These are phyloP conservation scores for Tachysurus fulvidraco DNA, from an alignment of 2,113 vertebrate species.

Conservation along the genomic window DNA sequence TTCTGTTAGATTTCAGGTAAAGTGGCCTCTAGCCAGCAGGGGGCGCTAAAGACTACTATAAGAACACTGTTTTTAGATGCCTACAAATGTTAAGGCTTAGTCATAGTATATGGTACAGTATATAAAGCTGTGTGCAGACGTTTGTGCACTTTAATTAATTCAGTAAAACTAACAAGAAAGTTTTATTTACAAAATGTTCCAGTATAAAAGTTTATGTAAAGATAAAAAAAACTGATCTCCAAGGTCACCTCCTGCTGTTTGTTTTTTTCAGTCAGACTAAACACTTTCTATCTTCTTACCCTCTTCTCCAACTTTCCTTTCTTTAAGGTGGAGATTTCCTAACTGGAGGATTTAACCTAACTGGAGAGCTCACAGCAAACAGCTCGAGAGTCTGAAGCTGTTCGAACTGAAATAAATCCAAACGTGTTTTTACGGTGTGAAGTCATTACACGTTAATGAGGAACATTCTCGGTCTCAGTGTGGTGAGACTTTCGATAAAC, in stretches of 20 bases:
- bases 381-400: neutral
- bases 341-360: too few relatives aligned
- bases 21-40: neutral
- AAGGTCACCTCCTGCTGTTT: neutral
- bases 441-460: neutral
- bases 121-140: neutral
- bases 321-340: neutral
- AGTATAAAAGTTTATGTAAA: neutral
- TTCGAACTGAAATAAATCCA: neutral
- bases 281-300: neutral
- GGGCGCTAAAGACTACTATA: neutral
- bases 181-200: neutral
- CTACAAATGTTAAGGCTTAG: neutral
- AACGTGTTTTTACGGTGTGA: neutral
- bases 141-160: neutral
- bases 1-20: neutral
- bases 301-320: neutral
- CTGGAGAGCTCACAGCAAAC: neutral
- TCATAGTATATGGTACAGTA: neutral
- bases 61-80: neutral
- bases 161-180: neutral
- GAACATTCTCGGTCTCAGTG: neutral
- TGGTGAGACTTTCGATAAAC: neutral
- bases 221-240: neutral
- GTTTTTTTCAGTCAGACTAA: neutral